phyloP scores from a whole-genome alignment of 2,888 invertebrate genomes.

The Galerucella pusilla region DNA sequence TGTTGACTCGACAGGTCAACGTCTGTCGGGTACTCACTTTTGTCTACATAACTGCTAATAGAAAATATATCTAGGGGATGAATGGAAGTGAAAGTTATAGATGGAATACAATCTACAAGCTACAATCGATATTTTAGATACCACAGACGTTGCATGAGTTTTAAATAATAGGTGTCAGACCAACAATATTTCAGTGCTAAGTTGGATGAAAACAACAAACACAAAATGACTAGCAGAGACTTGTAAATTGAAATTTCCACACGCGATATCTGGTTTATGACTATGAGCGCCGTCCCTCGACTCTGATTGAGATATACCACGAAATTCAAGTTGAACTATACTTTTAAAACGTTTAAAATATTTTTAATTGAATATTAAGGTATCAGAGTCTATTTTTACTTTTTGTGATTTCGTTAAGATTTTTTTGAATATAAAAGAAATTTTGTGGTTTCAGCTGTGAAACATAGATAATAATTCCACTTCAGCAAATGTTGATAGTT shows the following conservation, averaged over 20 bases:
- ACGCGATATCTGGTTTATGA: conserved; percentile 50
- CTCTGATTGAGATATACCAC: conserved; percentile 35
- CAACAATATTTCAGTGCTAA: conserved; percentile 54
- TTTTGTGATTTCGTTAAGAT: too few relatives aligned
- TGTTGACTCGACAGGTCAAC: too few relatives aligned
- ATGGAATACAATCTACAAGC: too few relatives aligned
- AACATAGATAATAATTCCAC: too few relatives aligned
- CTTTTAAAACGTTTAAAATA: not conserved
- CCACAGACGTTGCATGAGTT: conserved; percentile 52
- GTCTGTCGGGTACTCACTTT: too few relatives aligned
- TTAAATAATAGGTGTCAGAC: conserved; percentile 50
- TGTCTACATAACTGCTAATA: too few relatives aligned
- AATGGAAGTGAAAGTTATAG: too few relatives aligned
- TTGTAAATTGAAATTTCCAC: conserved; percentile 57
- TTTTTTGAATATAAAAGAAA: too few relatives aligned
- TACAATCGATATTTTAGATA: not conserved
- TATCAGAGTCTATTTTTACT: not conserved
- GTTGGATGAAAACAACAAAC: conserved; percentile 58
- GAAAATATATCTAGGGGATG: too few relatives aligned
- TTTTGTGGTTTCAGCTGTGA: too few relatives aligned
- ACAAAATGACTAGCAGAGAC: conserved; percentile 57
- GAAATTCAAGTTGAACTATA: conserved; percentile 15
- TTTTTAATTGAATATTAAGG: not conserved
- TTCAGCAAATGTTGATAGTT: too few relatives aligned
- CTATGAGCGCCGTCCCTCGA: conserved; percentile 12